Evolutionary conservation across 35 echinoderm and acorn worm genomes (phyloP), one percentile per base, ranked within the genome.

Genomic region (Nesometra sesokonis): DNA sequence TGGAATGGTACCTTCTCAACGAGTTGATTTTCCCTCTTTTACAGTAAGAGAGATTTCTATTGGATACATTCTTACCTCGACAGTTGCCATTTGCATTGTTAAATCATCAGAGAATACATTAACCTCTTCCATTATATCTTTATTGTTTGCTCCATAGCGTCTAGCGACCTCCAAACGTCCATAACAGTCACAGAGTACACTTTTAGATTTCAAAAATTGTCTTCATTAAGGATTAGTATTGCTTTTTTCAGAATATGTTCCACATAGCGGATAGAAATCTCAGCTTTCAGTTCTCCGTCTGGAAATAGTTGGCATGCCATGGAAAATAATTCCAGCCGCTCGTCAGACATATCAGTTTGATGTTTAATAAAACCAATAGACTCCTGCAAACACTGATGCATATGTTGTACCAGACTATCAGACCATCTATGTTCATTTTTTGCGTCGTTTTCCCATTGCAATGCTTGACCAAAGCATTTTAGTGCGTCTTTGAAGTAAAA

Each of bases 171-270:
- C 34, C 29, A 86, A 13, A 35, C 47, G 85, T 13, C 21, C 32
- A 27, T 86, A 30, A 37, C 85, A 86, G 29, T 86, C 85, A 31
- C 17, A 77, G 33, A 86, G 57, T 34, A 52, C n/a, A 77, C 85
- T 86, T 0, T 33, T 13, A 32, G 19, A 34, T 27, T 35, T 31
- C 8, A 0, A 37, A 13, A 43, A n/a, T n/a, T 43, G 5, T 4
- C 4, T 7, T 43, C 38, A 43, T 37, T 9, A 15, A 36, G 35
- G 23, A 34, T 17, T 1, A 81, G 33, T 9, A 37, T 81, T 32
- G 79, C 32, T 35, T 35, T 77, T 11, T 33, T 17, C 9, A 52
- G 35, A n/a, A 86, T 5, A 9, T 67, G 52, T 67, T 67, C 52
- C 21, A 67, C 52, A 67, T 67, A 67, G 23, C 0, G 21, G 23